These are phyloP conservation scores for Stenurella melanura DNA, from an alignment of 2,888 invertebrate species.

Conservation along the genomic window DNA sequence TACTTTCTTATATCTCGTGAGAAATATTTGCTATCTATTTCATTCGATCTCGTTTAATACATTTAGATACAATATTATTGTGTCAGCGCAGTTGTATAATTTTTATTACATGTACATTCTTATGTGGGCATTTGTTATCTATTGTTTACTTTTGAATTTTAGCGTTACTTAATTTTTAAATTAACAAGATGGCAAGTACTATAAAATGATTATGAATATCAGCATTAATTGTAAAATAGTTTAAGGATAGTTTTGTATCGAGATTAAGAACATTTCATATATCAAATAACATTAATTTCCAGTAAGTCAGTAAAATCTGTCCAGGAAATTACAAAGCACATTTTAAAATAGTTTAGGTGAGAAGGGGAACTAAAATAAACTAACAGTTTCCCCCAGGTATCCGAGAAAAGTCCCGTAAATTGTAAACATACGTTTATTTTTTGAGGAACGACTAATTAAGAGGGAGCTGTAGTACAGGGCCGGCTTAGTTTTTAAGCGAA, in stretches of 20 bases:
- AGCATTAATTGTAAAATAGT: no score
- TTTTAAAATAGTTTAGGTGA: not conserved
- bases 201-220: no score
- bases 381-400: not conserved
- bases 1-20: slow-evolving; percentile 7
- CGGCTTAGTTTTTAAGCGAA: no score
- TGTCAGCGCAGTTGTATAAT: not conserved
- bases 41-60: slow-evolving; percentile 1
- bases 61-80: not conserved
- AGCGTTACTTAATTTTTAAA: no score
- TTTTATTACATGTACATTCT: not conserved
- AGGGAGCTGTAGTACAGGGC: not conserved
- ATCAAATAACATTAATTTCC: no score
- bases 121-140: no score
- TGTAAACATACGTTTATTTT: not conserved
- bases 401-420: not conserved
- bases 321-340: no score
- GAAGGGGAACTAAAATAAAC: not conserved
- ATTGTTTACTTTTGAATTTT: no score
- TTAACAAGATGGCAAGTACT: no score
- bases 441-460: not conserved
- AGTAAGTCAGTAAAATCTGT: no score
- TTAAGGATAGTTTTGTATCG: no score
- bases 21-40: slow-evolving; percentile 7
- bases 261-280: no score